Conservation (phyloP, 2,888 invertebrate genomes). For the Lepidochrysops patricia region DNA sequence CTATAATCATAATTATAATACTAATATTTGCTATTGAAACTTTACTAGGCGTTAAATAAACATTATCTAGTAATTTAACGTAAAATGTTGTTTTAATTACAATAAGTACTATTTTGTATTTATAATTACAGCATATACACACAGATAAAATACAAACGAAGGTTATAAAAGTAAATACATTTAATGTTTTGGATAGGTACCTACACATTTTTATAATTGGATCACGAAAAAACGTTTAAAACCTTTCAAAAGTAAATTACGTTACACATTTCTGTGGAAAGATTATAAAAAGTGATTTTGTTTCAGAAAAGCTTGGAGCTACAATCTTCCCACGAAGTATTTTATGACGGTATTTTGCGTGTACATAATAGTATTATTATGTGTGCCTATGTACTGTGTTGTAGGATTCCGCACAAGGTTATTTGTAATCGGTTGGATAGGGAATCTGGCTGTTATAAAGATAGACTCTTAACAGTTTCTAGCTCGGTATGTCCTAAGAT, state of each 20-base stretch:
- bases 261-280: background rate
- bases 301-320: background rate
- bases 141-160: background rate
- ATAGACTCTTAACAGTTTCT: too few species aligned
- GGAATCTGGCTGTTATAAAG: too few species aligned
- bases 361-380: background rate
- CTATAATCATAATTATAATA: background rate
- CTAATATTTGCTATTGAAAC: background rate
- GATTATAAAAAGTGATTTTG: constrained; percentile 8
- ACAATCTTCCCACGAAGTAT: background rate
- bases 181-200: background rate
- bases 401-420: background rate
- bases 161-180: background rate
- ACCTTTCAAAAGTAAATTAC: background rate
- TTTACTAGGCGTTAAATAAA: background rate
- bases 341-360: background rate
- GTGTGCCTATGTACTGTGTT: background rate
- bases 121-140: background rate
- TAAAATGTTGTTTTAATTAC: background rate
- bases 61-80: background rate
- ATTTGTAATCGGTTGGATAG: background rate
- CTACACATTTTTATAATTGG: constrained; percentile 1
- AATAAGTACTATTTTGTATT: background rate
- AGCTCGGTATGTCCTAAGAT: too few species aligned
- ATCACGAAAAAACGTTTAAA: constrained; percentile 1